Evolutionary conservation across 2,797 vertebrate genomes (phyloP), one percentile per base, ranked within the genome.

Genomic region (Sebastes trivittatus): DNA sequence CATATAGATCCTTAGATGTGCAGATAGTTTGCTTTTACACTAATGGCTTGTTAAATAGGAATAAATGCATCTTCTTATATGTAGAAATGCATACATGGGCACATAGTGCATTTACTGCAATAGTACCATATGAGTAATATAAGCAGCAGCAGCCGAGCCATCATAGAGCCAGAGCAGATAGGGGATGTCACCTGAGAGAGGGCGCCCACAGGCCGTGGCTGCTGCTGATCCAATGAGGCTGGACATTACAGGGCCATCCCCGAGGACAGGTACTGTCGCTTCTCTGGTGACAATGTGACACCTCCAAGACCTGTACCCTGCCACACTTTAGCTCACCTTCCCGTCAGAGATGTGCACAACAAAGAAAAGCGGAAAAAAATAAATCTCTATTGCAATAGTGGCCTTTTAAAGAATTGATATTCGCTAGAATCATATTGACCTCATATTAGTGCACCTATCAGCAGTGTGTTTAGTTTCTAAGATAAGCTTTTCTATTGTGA

Each of bases 211-310:
- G 94, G 93, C 91, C 71, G 23, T 70, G 73, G 74, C 87, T 79
- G 82, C 89, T 70, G 78, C 90, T 95, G 94, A 96, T 94, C 89
- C 88, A 90, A 95, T 94, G 93, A 92, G 90, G 92, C 93, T 78
- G 93, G 95, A 95, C 94, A 91, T 93, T 86, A 88, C 90, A 84
- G 81, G 84, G 78, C 80, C 78, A 68, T 88, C 90, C 93, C 89
- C 7, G 73, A 92, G 93, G 94, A 94, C 87, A 84, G 86, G 68
- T 83, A 18, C 88, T 63, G 69, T 72, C 64, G 58, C 89, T 90
- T 89, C 82, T 79, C 42, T 84, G 86, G 82, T 91, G 89, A 91
- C 88, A 72, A 58, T 68, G 77, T 86, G 85, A 90, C 91, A 90
- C 87, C 81, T 91, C 75, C 22, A 38, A 89, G 92, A 90, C 89